Evolutionary conservation across 2,113 vertebrate genomes (phyloP), one percentile per base, ranked within the genome.

Genomic region (Haplochromis burtoni): DNA sequence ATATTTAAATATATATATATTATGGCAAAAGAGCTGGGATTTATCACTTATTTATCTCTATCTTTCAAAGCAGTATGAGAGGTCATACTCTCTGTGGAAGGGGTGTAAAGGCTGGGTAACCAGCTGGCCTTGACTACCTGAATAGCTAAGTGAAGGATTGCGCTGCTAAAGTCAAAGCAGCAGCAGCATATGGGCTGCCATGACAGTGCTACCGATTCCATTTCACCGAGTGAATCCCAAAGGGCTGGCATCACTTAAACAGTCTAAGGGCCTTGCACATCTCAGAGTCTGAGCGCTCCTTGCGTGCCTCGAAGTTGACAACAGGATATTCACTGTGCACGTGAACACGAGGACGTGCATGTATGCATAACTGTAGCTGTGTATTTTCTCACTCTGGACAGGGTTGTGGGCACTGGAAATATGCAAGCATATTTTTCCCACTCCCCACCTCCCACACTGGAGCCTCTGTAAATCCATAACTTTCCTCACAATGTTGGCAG

Each of bases 381-480:
- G 92, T 90, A 82, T 87, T 88, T 93, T 89, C 80, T 85, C 84
- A 47, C 51, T 82, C 59, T 59, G 66, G 14, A 55, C 49, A 71
- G 16, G 24, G 81, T 42, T 59, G 92, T 93, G 88, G 87, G 92
- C 79, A 53, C 57, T 90, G 80, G 85, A 94, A 95, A 93, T 93
- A 92, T 90, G 93, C 81, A 80, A 82, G 80, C 57, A 68, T 89
- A 81, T 90, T 73, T 88, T 84, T 92, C 91, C 86, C 84, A 88
- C 84, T 66, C 85, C 81, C 59, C 84, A 57, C 84, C 83, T 87
- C 92, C 86, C 88, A 93, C 93, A 92, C 47, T 90, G 47, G 76
- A 87, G 45, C 80, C 87, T 91, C 76, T 86, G 89, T 90, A 82
- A 86, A 76, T 90, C 88, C 91, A 95, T 93, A 95, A 95, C 95